Evolutionary conservation across 2,888 invertebrate species (phyloP), one percentile per base, ranked within the genome.

Genomic region (Coenonympha arcania): DNA sequence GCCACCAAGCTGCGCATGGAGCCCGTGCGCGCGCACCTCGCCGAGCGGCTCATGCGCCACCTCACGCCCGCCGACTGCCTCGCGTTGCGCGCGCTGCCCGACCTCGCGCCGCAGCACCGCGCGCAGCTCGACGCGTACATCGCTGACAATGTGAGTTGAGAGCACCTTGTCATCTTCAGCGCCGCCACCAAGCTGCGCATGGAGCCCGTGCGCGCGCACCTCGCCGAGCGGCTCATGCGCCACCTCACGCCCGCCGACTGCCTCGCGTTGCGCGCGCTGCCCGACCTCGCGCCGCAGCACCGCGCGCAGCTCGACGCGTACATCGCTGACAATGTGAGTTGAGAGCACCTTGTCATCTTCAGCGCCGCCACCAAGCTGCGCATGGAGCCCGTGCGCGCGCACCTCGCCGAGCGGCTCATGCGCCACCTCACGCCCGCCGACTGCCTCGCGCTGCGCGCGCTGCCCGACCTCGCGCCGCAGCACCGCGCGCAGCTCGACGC

Each of bases 161-260:
- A n/a, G n/a, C n/a, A n/a, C n/a, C n/a, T n/a, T n/a, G n/a, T n/a
- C 16, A 90, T 95, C 52, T 95, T 94, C 87, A 84, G 90, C 66
- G 91, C 93, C n/a, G 94, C 95, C 6, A 90, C 89, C 71, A 89
- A 90, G 53, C 87, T 95, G 66, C 92, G 92, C 71, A 90, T 95
- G 87, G 91, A 92, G 59, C 80, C 90, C 18, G 93, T 92, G 55
- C 90, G 92, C 46, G 87, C 88, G 55, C 90, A 91, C 53, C 79
- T 95, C 90, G 83, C 93, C 89, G 64, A 88, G 88, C 59, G 92
- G 87, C 82, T 89, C 92, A 64, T 90, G 65, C 89, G 77, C 36
- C 72, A 73, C 44, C 85, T 92, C 51, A 88, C 89, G 52, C 88
- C 88, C 2, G 83, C 83, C 54, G 89, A 88, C 64, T 88, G 88